Percentiles rank a stretch among this genome's conserved stretches.
Conservation (phyloP, 2,113 vertebrate genomes). For the Mustelus asterias region DNA sequence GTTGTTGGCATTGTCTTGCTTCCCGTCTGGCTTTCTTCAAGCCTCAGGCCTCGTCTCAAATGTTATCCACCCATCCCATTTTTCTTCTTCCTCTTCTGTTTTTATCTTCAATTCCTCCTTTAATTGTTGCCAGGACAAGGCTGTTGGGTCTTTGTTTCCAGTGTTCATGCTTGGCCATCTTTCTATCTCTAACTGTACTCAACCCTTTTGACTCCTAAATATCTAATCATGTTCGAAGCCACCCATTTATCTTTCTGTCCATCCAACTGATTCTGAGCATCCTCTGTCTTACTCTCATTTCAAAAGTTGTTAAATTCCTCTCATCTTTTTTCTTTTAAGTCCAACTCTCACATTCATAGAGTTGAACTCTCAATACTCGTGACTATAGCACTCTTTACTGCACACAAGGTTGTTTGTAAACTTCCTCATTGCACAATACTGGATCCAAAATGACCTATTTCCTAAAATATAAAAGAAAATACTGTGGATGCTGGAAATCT, state of each 20-base stretch:
- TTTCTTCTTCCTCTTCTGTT: background rate
- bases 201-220: background rate
- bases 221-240: background rate
- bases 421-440: no score
- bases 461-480: no score
- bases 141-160: background rate
- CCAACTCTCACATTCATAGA: background rate
- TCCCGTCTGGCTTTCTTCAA: no score
- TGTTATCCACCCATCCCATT: no score
- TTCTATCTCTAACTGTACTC: background rate
- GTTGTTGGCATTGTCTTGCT: no score
- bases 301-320: background rate
- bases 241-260: background rate
- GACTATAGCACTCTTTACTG: background rate
- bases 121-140: background rate
- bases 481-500: no score
- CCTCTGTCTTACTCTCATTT: background rate
- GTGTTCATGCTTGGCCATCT: background rate
- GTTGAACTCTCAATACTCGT: background rate
- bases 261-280: no score
- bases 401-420: no score
- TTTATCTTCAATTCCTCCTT: background rate
- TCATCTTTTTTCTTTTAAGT: background rate
- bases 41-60: no score
- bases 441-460: no score